Evolutionary conservation across 2,797 vertebrate species (phyloP).

Genomic region (Pampus argenteus): DNA sequence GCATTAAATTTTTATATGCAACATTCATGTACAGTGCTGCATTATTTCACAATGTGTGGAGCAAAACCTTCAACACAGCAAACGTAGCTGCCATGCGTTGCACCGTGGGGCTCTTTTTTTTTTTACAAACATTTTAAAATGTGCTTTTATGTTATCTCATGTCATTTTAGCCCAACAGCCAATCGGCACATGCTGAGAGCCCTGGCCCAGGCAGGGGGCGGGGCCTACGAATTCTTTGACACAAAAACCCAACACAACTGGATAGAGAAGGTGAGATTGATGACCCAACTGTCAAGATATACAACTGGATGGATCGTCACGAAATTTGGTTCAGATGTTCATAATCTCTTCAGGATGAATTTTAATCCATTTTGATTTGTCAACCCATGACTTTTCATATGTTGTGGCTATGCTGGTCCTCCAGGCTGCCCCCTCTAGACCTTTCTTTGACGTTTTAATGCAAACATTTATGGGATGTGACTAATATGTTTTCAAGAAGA

Average conservation of each 20-base stretch:
- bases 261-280: constrained; percentile 86
- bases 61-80: no score
- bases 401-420: neutral
- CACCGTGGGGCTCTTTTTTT: neutral
- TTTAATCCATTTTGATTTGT: no score
- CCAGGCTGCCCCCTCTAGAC: neutral
- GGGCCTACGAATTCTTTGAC: constrained; percentile 91
- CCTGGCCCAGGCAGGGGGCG: constrained; percentile 88
- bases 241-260: constrained; percentile 88
- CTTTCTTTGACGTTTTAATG: no score
- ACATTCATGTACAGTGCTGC: neutral
- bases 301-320: neutral
- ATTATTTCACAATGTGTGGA: no score
- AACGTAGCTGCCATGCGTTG: neutral
- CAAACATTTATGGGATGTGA: no score
- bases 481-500: neutral
- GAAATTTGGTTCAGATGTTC: neutral
- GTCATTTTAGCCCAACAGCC: constrained; percentile 84
- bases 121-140: neutral
- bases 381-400: neutral
- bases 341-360: no score
- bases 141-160: neutral
- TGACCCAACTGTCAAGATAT: neutral
- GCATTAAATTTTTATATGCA: no score
- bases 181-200: constrained; percentile 90